Evolutionary conservation across 2,797 vertebrate species (phyloP), one percentile per base, ranked within the genome.

Genomic region (Triplophysa bombifrons): DNA sequence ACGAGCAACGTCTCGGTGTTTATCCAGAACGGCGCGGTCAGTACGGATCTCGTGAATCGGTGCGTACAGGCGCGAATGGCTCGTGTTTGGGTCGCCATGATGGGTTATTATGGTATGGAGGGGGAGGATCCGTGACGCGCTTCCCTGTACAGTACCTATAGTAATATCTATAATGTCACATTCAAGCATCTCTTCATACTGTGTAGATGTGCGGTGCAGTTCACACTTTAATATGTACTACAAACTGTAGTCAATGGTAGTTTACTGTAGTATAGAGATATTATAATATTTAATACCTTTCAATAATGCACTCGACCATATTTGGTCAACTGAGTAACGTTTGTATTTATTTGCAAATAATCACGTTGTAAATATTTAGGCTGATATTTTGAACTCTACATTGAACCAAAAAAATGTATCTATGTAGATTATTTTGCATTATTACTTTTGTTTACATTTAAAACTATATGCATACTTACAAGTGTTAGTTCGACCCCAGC

Each of bases 51-150:
- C 48, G 25, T 10, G 27, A 53, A 17, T 51, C 70, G 65, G 64
- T 63, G 20, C 60, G 25, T 73, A 65, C 70, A 44, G 56, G 41
- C 60, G 68, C 58, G 81, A 56, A 77, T 60, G 55, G 51, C 22
- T 73, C 58, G 5, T 46, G 81, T 68, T 76, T 72, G 69, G 77
- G 69, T 41, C 66, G 79, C 77, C 79, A 84, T 77, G 34, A 44
- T 56, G 61, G 73, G 78, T 53, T 83, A 79, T 79, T 79, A 82
- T 82, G 55, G 63, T 84, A 78, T 80, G 83, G 85, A 72, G 56
- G 70, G 75, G 83, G 65, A 63, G 75, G 75, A 61, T 74, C 76
- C 22, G 44, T 78, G 85, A 72, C 78, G 73, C 69, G 81, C 55
- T 58, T 83, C 72, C 58, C 81, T 67, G 27, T 50, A 72, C 41